Conservation (phyloP, 2,888 invertebrate genomes). For the Trachelus troglodyta region DNA sequence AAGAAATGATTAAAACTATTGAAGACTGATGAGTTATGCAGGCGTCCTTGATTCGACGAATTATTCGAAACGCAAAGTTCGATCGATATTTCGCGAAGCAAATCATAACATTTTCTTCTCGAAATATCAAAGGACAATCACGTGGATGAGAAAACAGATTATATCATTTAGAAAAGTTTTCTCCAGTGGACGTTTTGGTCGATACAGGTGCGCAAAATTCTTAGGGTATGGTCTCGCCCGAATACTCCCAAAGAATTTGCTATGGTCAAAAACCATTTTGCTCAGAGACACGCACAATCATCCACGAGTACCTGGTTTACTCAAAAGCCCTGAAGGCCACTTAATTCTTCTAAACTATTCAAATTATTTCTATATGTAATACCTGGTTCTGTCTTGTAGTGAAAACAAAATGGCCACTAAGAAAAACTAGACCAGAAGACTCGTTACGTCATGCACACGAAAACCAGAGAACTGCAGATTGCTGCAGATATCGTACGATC, state of each 20-base stretch:
- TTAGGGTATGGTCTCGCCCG: not conserved
- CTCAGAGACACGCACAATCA: not conserved
- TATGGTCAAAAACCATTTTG: not conserved
- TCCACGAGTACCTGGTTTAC: conserved; percentile 1
- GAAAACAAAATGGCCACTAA: conserved; percentile 64
- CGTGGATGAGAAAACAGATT: not conserved
- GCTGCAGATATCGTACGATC: too few species aligned
- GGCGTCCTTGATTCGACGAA: not conserved
- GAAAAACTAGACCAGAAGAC: conserved; percentile 37
- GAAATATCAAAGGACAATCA: not conserved
- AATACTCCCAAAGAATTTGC: not conserved
- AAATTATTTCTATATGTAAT: conserved; percentile 56
- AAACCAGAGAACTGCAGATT: not conserved
- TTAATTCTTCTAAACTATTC: conserved; percentile 45
- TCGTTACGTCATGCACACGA: conserved; percentile 50
- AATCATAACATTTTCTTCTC: not conserved
- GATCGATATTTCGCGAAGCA: not conserved
- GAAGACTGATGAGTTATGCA: not conserved
- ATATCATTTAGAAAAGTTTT: not conserved
- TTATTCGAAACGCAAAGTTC: not conserved
- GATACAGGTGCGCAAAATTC: conserved; percentile 3
- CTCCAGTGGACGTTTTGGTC: conserved; percentile 1
- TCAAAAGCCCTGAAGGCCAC: conserved; percentile 19
- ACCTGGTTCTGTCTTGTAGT: conserved; percentile 59
- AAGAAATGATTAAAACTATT: not conserved